Evolutionary conservation across 2,113 vertebrate species (phyloP).

Genomic region (Tauraco erythrolophus): DNA sequence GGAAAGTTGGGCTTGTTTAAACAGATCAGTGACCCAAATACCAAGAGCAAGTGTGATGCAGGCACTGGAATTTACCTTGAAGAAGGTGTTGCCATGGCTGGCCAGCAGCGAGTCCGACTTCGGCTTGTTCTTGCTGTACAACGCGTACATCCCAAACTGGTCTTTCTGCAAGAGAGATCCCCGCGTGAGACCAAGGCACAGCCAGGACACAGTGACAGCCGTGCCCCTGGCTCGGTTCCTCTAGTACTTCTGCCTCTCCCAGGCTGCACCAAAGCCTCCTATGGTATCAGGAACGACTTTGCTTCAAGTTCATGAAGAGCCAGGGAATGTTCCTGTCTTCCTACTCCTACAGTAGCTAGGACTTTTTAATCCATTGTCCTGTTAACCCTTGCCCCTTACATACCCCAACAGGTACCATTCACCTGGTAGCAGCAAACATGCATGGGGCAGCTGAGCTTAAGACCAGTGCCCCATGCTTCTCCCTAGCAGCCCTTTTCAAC

Average conservation of each 20-base stretch:
- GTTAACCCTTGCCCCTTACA: background rate
- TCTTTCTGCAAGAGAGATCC: conserved; percentile 78
- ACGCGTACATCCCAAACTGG: conserved; percentile 87
- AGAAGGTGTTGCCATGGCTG: conserved; percentile 86
- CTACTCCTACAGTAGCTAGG: background rate
- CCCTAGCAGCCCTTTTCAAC: background rate
- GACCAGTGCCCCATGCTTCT: background rate
- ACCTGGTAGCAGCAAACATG: background rate
- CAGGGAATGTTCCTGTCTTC: background rate
- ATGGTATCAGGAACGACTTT: background rate
- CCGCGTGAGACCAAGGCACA: rapidly evolving
- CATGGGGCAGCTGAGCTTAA: background rate
- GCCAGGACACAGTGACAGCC: background rate
- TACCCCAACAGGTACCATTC: rapidly evolving
- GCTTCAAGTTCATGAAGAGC: background rate
- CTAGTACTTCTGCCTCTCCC: background rate
- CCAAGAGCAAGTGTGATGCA: rapidly evolving
- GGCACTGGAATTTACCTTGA: conserved; percentile 78
- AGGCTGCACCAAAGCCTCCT: background rate
- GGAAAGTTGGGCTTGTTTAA: background rate
- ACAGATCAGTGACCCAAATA: background rate
- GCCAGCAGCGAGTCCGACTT: conserved; percentile 84
- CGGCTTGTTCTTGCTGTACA: conserved; percentile 91
- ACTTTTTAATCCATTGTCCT: background rate
- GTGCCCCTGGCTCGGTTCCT: background rate